These are phyloP conservation scores for Microplitis deprimator DNA, from an alignment of 2,888 invertebrate species.

Conservation along the genomic window DNA sequence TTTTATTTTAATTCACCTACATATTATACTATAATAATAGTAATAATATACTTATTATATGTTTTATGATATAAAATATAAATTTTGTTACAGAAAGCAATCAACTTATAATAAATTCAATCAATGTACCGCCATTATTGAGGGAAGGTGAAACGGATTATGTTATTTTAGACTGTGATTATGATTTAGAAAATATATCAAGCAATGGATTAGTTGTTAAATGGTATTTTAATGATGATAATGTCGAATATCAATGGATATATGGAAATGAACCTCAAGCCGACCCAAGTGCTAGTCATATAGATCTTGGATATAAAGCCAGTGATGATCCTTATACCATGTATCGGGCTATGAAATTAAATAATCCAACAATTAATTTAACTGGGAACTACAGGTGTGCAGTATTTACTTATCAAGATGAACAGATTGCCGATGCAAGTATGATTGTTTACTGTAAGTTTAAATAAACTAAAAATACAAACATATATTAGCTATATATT, in stretches of 20 bases:
- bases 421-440: constrained; percentile 71
- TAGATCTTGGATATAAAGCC: constrained; percentile 70
- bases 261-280: constrained; percentile 64
- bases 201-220: constrained; percentile 71
- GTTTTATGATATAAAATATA: background rate
- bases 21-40: background rate
- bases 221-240: constrained; percentile 72
- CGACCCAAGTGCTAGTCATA: constrained; percentile 66
- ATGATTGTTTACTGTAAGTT: constrained; percentile 76
- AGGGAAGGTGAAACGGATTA: constrained; percentile 61
- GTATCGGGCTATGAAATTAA: constrained; percentile 74
- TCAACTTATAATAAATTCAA: constrained; percentile 61
- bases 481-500: constrained; percentile 10
- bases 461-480: background rate
- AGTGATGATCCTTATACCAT: constrained; percentile 69
- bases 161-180: constrained; percentile 73
- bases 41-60: background rate
- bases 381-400: constrained; percentile 75
- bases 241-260: constrained; percentile 73
- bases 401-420: constrained; percentile 72
- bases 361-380: constrained; percentile 72
- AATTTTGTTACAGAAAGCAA: constrained; percentile 59
- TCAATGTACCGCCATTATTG: constrained; percentile 63
- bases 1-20: no score
- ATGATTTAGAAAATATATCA: constrained; percentile 67